These are phyloP conservation scores for Anoplopoma fimbria DNA, from an alignment of 2,113 vertebrate species.

Conservation along the genomic window DNA sequence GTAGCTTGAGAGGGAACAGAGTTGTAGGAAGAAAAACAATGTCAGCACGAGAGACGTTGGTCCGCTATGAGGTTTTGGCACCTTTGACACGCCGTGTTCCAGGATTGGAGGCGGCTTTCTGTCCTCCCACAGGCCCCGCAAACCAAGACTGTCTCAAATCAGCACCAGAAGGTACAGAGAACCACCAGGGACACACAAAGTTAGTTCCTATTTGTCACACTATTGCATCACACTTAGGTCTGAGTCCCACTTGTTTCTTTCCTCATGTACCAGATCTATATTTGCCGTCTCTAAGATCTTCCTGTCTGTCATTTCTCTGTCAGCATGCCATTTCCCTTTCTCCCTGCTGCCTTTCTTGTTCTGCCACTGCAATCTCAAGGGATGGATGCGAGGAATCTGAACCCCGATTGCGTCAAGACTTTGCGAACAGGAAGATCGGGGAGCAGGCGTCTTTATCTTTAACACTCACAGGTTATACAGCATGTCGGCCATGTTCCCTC, in stretches of 20 bases:
- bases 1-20: conserved; percentile 47
- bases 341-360: conserved; percentile 13
- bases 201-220: conserved; percentile 38
- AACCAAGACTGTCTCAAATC: conserved; percentile 71
- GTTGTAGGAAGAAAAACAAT: conserved; percentile 22
- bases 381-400: conserved; percentile 44
- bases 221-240: conserved; percentile 30
- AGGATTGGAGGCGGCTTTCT: conserved; percentile 61
- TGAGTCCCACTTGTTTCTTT: conserved; percentile 17
- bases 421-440: conserved; percentile 13
- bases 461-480: conserved; percentile 98
- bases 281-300: conserved; percentile 17
- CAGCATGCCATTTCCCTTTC: not conserved
- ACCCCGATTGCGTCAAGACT: conserved; percentile 19
- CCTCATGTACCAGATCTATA: conserved; percentile 38
- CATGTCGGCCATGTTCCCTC: conserved; percentile 99
- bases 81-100: conserved; percentile 49
- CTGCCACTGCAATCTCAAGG: conserved; percentile 14
- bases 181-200: conserved; percentile 52
- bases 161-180: conserved; percentile 57
- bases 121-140: conserved; percentile 35
- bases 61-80: conserved; percentile 50
- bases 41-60: conserved; percentile 25
- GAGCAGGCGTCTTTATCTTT: conserved; percentile 9
- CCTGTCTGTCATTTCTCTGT: conserved; percentile 14